Conservation (phyloP, 1,140 invertebrate species). For the Drosophila orena region DNA sequence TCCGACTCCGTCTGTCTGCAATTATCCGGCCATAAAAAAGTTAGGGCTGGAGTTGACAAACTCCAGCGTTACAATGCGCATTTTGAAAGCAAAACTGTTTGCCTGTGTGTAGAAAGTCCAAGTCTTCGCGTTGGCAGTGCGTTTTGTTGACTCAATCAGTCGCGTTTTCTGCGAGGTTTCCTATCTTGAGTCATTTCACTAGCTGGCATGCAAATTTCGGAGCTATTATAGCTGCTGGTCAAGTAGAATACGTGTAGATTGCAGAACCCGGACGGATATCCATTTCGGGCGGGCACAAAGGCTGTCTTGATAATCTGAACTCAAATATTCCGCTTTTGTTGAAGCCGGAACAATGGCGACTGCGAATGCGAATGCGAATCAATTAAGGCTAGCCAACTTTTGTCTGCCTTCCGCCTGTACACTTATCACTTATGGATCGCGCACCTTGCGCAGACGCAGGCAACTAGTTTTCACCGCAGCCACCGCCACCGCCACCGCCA, state of each 20-base stretch:
- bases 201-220: conserved; percentile 61
- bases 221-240: conserved; percentile 14
- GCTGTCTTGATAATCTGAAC: conserved; percentile 34
- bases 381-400: conserved; percentile 60
- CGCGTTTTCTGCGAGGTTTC: conserved; percentile 31
- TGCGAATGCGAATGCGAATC: no score
- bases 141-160: conserved; percentile 65
- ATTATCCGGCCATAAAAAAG: conserved; percentile 65
- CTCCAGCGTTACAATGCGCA: conserved; percentile 54
- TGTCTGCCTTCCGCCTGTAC: conserved; percentile 39
- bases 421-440: conserved; percentile 45
- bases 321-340: conserved; percentile 46
- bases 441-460: conserved; percentile 36
- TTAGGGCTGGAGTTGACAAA: conserved; percentile 40
- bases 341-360: conserved; percentile 51
- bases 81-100: conserved; percentile 69
- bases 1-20: conserved; percentile 39
- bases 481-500: neutral
- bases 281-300: conserved; percentile 47
- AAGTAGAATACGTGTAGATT: conserved; percentile 16
- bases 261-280: conserved; percentile 39
- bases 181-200: conserved; percentile 51
- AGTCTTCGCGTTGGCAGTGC: conserved; percentile 49
- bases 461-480: conserved; percentile 60
- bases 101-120: conserved; percentile 69